Percentiles rank a stretch among this genome's conserved stretches.
Evolutionary conservation across 1,140 invertebrate genomes (phyloP).

Genomic region (Gryon sp.): DNA sequence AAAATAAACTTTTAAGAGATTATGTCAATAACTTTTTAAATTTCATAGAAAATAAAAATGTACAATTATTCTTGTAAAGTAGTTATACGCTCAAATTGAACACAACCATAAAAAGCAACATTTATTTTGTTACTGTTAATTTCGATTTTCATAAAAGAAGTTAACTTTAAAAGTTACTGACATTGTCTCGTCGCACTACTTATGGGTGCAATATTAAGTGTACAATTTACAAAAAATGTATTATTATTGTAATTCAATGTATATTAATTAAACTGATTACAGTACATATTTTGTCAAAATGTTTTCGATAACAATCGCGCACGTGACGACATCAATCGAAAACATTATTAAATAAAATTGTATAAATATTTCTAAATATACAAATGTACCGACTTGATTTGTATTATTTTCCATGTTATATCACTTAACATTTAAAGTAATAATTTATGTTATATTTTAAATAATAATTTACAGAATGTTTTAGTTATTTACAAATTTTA

Average conservation of each 20-base stretch:
- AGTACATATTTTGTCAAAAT: constrained; percentile 61
- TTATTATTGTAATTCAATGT: constrained; percentile 77
- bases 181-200: constrained; percentile 56
- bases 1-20: constrained; percentile 4
- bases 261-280: constrained; percentile 66
- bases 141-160: too few species aligned
- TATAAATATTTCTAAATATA: constrained; percentile 78
- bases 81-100: too few species aligned
- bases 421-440: too few species aligned
- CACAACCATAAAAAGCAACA: too few species aligned
- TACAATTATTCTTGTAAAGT: constrained; percentile 14
- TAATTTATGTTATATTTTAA: too few species aligned
- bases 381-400: constrained; percentile 66
- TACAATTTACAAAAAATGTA: constrained; percentile 73
- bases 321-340: constrained; percentile 22
- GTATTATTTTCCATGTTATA: constrained; percentile 19
- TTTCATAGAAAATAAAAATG: background rate
- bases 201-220: constrained; percentile 70
- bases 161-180: too few species aligned
- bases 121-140: too few species aligned
- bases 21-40: constrained; percentile 11
- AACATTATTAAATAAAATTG: constrained; percentile 68
- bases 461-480: too few species aligned
- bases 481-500: too few species aligned
- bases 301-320: constrained; percentile 52